Base-by-base conservation (phyloP, 1,140 invertebrate genomes). In the Samia ricini region DNA sequence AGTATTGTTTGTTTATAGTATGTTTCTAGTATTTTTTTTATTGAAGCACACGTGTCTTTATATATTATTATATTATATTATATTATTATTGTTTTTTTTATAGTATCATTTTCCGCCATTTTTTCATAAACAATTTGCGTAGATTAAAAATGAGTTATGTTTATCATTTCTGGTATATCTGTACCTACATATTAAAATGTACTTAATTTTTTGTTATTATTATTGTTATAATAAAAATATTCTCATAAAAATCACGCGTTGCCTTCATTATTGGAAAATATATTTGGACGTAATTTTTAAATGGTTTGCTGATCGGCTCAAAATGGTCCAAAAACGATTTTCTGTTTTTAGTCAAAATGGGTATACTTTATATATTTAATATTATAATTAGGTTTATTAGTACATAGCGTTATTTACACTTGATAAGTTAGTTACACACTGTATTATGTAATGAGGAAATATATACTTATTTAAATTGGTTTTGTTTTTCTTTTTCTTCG, bases 291-390 rank as follows among this genome's bases (percentile, higher is more conserved):
- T 42, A 42, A 42, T 42, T 42, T 42, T 15, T 15, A 42, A 10
- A 42, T 42, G 33, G 33, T 42, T 42, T 42, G 33, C 33, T 42
- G n/a, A 42, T 42, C 33, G 33, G 33, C 33, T 42, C 33, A 42
- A 42, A 15, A 42, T 42, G 33, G 33, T 42, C 33, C 33, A 42
- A 42, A 42, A 42, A 42, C 33, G 33, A 42, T 42, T 42, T n/a
- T 42, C 10, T 15, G 33, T 42, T 42, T 26, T 12, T 42, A 42
- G 33, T 42, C 33, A 42, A 42, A 26, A 42, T 42, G 33, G 33
- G 33, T 42, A 42, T 42, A 42, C 33, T 42, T n/a, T 42, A 42
- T 42, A 26, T 26, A 42, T 42, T 42, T 42, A 42, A n/a, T n/a
- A n/a, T n/a, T n/a, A n/a, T n/a, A n/a, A 42, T 15, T 42, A 42